Evolutionary conservation across 2,113 vertebrate genomes (phyloP).

Genomic region (Poeciliopsis turrubarensis): DNA sequence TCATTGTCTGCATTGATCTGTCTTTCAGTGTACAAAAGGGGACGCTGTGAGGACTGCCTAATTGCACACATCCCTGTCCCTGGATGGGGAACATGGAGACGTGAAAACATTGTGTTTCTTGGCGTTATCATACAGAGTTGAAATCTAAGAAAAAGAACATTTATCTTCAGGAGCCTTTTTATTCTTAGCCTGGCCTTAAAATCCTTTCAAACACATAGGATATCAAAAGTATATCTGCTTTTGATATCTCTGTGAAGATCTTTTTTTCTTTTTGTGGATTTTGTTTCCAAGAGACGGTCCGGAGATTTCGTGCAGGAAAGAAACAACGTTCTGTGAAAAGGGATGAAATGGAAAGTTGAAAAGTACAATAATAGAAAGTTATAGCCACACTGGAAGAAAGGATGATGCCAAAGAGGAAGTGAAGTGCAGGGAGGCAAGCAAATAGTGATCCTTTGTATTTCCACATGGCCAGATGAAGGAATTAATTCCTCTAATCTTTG

Average conservation of each 20-base stretch:
- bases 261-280: background rate
- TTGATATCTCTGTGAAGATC: constrained; percentile 40
- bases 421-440: constrained; percentile 30
- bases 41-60: constrained; percentile 42
- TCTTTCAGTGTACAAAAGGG: constrained; percentile 46
- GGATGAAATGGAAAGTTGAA: constrained; percentile 16
- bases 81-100: constrained; percentile 22
- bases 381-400: background rate
- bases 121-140: constrained; percentile 27
- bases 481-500: constrained; percentile 32
- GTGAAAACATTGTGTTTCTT: constrained; percentile 37
- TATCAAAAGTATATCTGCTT: constrained; percentile 14
- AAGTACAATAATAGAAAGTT: constrained; percentile 6
- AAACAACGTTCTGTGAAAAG: constrained; percentile 15
- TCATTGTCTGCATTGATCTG: constrained; percentile 56
- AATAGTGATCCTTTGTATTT: constrained; percentile 31
- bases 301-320: constrained; percentile 19
- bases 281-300: constrained; percentile 5
- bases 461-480: constrained; percentile 7
- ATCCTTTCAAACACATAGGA: constrained; percentile 38
- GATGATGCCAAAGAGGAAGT: constrained; percentile 16
- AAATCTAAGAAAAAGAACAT: constrained; percentile 43
- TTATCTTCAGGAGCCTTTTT: constrained; percentile 45
- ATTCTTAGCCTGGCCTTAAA: constrained; percentile 10
- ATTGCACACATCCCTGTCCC: constrained; percentile 35